Conservation (phyloP, 2,797 vertebrate genomes). For the Pangasius krempfi region DNA sequence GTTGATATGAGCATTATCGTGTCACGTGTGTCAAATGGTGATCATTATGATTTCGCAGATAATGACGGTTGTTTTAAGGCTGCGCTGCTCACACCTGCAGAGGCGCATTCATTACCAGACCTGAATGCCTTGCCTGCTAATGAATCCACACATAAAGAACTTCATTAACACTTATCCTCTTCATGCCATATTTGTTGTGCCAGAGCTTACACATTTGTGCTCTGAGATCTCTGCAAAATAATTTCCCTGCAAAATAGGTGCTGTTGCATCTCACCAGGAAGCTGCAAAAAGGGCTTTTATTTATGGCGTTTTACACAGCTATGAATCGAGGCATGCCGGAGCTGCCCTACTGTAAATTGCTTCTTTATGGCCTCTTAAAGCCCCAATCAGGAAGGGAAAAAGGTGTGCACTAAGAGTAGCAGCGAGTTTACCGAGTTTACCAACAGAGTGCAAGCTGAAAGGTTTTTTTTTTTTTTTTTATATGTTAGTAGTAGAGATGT, state of each 20-base stretch:
- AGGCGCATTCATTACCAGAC: conserved; percentile 70
- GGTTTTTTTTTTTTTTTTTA: background rate
- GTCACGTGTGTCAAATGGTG: conserved; percentile 65
- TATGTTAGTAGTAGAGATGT: background rate
- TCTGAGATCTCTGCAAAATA: conserved; percentile 39
- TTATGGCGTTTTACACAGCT: background rate
- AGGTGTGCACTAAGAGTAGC: background rate
- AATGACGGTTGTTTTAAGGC: conserved; percentile 75
- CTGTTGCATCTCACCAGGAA: background rate
- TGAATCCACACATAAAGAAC: conserved; percentile 68
- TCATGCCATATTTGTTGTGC: conserved; percentile 64
- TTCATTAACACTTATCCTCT: conserved; percentile 75
- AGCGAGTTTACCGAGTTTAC: background rate
- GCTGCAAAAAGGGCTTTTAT: background rate
- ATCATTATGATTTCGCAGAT: conserved; percentile 71
- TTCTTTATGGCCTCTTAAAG: conserved; percentile 9
- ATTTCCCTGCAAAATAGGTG: conserved; percentile 35
- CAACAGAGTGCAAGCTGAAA: background rate
- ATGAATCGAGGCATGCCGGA: background rate
- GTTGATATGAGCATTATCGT: conserved; percentile 65
- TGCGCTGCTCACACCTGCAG: conserved; percentile 72
- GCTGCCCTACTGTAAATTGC: background rate
- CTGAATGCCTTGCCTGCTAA: conserved; percentile 65
- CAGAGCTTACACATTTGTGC: conserved; percentile 36
- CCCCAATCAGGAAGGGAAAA: background rate